Evolutionary conservation across 1,140 invertebrate genomes (phyloP).

Genomic region (Drosophila nannoptera): DNA sequence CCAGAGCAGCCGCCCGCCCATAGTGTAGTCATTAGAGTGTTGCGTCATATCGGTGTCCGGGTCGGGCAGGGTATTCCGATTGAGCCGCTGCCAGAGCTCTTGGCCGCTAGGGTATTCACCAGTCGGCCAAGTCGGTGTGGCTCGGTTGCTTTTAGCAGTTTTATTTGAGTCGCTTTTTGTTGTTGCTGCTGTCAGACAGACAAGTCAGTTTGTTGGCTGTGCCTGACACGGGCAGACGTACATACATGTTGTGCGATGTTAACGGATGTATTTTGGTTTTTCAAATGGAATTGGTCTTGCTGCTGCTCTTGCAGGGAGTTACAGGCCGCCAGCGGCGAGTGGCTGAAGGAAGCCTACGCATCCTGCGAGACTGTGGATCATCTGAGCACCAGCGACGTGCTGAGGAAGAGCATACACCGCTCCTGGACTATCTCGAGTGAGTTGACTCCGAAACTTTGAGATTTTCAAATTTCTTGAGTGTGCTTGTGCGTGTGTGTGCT

Average conservation of each 20-base stretch:
- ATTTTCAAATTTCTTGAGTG: background rate
- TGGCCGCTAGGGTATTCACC: background rate
- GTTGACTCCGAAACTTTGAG: constrained; percentile 18
- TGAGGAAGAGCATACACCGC: constrained; percentile 84
- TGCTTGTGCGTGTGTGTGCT: background rate
- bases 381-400: constrained; percentile 83
- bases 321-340: constrained; percentile 85
- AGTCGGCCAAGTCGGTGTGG: background rate
- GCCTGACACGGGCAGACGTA: constrained; percentile 48
- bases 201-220: constrained; percentile 47
- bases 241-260: constrained; percentile 44
- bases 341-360: constrained; percentile 84
- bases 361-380: constrained; percentile 79
- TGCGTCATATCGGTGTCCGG: constrained; percentile 37
- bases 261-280: constrained; percentile 61
- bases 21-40: constrained; percentile 43
- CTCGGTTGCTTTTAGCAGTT: constrained; percentile 3
- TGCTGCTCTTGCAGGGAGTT: constrained; percentile 83
- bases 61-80: background rate
- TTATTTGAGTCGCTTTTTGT: constrained; percentile 16
- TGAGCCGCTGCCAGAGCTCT: background rate
- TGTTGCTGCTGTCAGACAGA: constrained; percentile 26
- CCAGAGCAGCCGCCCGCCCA: constrained; percentile 29
- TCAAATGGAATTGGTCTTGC: constrained; percentile 66
- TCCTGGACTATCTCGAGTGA: constrained; percentile 87